phyloP scores from a whole-genome alignment of 92 coral and sea anemone species.

The Chrysogorgia sp. region DNA sequence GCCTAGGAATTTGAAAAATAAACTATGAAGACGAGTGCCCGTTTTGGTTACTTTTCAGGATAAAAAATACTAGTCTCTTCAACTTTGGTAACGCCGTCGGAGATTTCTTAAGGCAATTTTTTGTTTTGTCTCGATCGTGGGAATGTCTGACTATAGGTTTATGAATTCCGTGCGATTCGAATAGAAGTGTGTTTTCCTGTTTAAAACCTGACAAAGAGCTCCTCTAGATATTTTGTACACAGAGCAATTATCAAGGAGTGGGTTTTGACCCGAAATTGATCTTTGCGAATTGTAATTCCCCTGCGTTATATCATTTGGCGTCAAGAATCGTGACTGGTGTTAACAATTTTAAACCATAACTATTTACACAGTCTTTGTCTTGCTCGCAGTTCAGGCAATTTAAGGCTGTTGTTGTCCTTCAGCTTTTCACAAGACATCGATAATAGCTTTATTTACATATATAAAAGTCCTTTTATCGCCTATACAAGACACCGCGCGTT shows the following conservation, averaged over 20 bases:
- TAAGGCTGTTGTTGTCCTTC: constrained; percentile 36
- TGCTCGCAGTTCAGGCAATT: constrained; percentile 17
- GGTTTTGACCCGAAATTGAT: background rate
- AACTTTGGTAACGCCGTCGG: too few species aligned
- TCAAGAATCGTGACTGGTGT: background rate
- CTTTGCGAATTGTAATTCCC: background rate
- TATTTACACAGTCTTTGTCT: constrained; percentile 46
- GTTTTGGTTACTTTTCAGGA: too few species aligned
- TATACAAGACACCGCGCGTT: constrained; percentile 39
- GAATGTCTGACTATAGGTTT: too few species aligned
- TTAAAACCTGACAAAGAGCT: background rate
- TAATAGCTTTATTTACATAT: constrained; percentile 50
- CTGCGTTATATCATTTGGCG: background rate
- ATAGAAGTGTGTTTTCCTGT: constrained; percentile 23
- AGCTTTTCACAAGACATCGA: constrained; percentile 41
- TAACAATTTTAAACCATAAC: background rate
- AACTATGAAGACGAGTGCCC: too few species aligned
- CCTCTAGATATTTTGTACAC: constrained; percentile 11
- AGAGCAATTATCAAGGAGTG: background rate
- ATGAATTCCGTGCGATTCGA: background rate
- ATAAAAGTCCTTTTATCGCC: constrained; percentile 50
- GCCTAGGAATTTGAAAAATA: too few species aligned
- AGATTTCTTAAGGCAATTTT: too few species aligned
- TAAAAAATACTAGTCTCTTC: too few species aligned
- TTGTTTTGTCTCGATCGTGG: too few species aligned